Evolutionary conservation across 2,113 vertebrate species (phyloP).

Genomic region (Thinocorus orbignyianus): DNA sequence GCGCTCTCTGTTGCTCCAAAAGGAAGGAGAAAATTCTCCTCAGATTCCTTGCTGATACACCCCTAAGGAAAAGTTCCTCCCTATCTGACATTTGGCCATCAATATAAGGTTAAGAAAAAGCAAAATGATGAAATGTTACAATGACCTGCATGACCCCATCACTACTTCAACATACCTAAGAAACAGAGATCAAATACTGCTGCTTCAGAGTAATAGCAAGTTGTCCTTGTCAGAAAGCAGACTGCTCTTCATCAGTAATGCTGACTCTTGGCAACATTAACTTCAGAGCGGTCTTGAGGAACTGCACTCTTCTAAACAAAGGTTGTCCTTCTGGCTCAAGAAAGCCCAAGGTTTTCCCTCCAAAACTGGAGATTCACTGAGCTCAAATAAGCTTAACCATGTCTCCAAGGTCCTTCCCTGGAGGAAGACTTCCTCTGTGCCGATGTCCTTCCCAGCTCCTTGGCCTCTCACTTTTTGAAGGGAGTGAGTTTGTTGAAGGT

Average conservation of each 20-base stretch:
- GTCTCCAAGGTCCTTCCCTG: neutral
- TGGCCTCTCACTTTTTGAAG: conserved; percentile 84
- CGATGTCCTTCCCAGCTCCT: neutral
- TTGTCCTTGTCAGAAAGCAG: neutral
- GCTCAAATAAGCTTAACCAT: neutral
- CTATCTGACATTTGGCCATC: neutral
- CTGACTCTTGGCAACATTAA: neutral
- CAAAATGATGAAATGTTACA: neutral
- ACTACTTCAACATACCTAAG: conserved; percentile 4
- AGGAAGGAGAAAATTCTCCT: neutral
- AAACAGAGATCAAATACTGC: neutral
- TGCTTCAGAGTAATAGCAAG: neutral
- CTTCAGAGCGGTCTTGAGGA: neutral
- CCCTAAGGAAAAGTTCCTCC: neutral
- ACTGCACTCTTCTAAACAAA: neutral
- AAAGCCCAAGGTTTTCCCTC: neutral
- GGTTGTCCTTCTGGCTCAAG: neutral
- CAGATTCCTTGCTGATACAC: neutral
- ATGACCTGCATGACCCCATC: neutral
- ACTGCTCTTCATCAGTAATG: neutral
- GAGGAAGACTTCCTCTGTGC: neutral
- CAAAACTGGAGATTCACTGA: neutral
- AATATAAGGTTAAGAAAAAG: conserved; percentile 15
- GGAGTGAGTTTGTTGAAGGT: conserved; percentile 88
- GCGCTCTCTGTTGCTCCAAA: neutral